phyloP scores from a whole-genome alignment of 2,888 invertebrate genomes.

The Perizoma affinitatum region DNA sequence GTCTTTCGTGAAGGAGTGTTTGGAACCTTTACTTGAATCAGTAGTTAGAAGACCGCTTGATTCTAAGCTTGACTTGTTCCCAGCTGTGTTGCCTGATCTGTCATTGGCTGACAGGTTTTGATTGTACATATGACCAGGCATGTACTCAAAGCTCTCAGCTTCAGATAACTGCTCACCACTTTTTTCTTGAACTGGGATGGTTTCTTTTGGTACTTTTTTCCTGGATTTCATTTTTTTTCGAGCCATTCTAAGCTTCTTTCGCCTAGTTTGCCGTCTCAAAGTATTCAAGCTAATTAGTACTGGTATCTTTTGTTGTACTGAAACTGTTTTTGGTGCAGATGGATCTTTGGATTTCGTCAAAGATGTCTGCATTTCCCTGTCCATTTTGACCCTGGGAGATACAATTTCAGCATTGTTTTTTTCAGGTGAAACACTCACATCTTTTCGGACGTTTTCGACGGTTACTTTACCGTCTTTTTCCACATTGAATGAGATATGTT shows the following conservation, averaged over 20 bases:
- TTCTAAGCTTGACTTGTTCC: conserved; percentile 76
- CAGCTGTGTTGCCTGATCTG: conserved; percentile 49
- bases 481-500: conserved; percentile 78
- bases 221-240: conserved; percentile 52
- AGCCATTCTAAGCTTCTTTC: conserved; percentile 52
- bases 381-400: conserved; percentile 47
- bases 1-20: conserved; percentile 81
- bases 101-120: conserved; percentile 65
- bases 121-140: conserved; percentile 84
- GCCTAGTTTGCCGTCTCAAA: conserved; percentile 58
- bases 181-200: conserved; percentile 53
- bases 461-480: conserved; percentile 68
- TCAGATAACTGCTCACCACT: conserved; percentile 75
- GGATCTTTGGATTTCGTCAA: conserved; percentile 48
- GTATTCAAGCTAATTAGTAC: conserved; percentile 69
- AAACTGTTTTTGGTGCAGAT: conserved; percentile 34
- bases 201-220: conserved; percentile 51
- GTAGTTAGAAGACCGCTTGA: conserved; percentile 70
- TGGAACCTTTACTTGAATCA: conserved; percentile 72
- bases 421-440: conserved; percentile 60
- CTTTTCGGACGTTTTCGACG: conserved; percentile 59
- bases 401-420: conserved; percentile 50
- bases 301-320: conserved; percentile 54
- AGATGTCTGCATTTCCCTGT: conserved; percentile 74
- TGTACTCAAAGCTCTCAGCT: conserved; percentile 88